These are phyloP conservation scores for Hyppa rectilinea DNA, from an alignment of 2,888 invertebrate genomes.

Conservation along the genomic window DNA sequence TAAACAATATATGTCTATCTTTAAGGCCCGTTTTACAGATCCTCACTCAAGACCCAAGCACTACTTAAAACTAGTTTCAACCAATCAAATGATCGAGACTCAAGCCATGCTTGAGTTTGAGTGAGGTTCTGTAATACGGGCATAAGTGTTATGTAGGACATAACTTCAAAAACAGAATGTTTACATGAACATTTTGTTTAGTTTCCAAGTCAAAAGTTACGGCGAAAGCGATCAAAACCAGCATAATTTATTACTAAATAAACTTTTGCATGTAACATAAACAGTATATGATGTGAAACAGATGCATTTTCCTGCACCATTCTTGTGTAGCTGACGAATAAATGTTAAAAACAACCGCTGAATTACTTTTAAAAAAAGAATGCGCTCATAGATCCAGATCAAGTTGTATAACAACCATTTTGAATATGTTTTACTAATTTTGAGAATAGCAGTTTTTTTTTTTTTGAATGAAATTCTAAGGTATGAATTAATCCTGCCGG, in stretches of 20 bases:
- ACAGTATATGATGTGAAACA: slow-evolving; percentile 61
- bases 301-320: slow-evolving; percentile 60
- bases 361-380: slow-evolving; percentile 6
- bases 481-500: no score
- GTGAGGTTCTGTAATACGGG: no score
- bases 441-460: neutral
- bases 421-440: neutral
- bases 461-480: neutral
- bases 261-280: slow-evolving; percentile 45
- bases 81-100: no score
- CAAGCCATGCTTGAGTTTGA: no score
- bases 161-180: neutral
- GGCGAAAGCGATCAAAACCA: slow-evolving; percentile 18
- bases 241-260: slow-evolving; percentile 43
- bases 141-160: no score
- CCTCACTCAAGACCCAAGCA: no score
- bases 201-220: slow-evolving; percentile 22
- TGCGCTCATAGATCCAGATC: slow-evolving; percentile 33
- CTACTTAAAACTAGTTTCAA: no score
- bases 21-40: no score
- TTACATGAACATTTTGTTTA: slow-evolving; percentile 10
- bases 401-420: neutral
- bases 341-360: slow-evolving; percentile 44
- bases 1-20: no score
- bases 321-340: slow-evolving; percentile 33